Evolutionary conservation across 2,888 invertebrate genomes (phyloP), one percentile per base, ranked within the genome.

Genomic region (Drosophila phalerata): DNA sequence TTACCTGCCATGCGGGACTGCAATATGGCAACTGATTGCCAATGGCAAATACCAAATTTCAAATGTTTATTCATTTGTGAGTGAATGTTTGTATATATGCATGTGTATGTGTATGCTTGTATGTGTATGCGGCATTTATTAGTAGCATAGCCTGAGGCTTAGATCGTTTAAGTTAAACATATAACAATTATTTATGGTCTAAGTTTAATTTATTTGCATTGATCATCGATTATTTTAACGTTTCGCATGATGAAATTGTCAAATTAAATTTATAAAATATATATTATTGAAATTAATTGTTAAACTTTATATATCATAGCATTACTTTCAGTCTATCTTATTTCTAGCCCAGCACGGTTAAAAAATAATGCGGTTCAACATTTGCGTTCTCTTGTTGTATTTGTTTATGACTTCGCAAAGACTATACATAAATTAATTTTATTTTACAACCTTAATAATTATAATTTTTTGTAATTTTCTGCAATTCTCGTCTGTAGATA

Each of bases 1-100:
- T 79, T 79, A 79, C 65, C 65, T 56, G 69, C 13, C 66, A 69
- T 66, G 49, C 48, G 49, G 58, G 53, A 43, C 60, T 57, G 78
- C 73, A 67, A 73, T 68, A 69, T 73, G 81, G 62, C 69, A 76
- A 60, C 48, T 71, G 68, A 48, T 69, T 65, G 67, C 68, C 66
- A 73, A 55, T 52, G 63, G 68, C 74, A 73, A 81, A 81, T 66
- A 77, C 37, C 40, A 62, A 70, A 69, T 49, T 62, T 58, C 62
- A 60, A 34, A 53, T 77, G 45, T 42, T 53, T 47, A 53, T 53
- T 25, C 56, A 22, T 17, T 34, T 32, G 40, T 34, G n/a, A 34
- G 13, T 45, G 13, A 45, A 6, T 10, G 25, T 15, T 15, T 9
- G 48, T 51, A 5, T 48, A 40, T 37, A 34, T 49, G 38, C 32